A percentile compares a stretch with the other conserved stretches of the same genome.
Conservation (phyloP, 30 jellyfish, hydroid and myxozoan genomes). For the Mastigias papua region DNA sequence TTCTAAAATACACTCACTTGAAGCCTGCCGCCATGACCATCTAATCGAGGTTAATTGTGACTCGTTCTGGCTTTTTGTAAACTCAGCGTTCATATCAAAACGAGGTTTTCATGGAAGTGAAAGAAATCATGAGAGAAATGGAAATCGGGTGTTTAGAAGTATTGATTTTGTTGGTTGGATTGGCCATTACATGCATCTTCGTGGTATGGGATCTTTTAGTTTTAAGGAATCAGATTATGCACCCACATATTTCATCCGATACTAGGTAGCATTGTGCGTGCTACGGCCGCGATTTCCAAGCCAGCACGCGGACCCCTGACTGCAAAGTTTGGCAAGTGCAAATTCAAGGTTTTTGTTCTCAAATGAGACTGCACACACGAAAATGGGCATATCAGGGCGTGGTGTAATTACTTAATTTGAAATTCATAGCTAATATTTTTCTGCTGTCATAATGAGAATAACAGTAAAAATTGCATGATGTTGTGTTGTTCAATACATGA, state of each 20-base stretch:
- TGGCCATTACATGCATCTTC: not conserved
- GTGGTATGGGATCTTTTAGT: conserved; percentile 26
- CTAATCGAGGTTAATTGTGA: not conserved
- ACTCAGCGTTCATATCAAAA: conserved; percentile 5
- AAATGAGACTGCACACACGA: too few relatives aligned
- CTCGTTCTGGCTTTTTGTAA: not conserved
- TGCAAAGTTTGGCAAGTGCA: too few relatives aligned
- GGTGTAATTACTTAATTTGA: too few relatives aligned
- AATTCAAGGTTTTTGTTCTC: too few relatives aligned
- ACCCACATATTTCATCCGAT: not conserved
- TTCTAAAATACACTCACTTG: conserved; percentile 54
- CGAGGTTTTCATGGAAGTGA: conserved; percentile 19
- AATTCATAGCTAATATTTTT: too few relatives aligned
- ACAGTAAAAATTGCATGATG: too few relatives aligned
- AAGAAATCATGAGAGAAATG: conserved; percentile 44
- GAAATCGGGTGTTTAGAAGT: not conserved
- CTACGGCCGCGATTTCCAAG: too few relatives aligned
- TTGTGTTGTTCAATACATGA: too few relatives aligned
- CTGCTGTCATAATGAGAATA: too few relatives aligned
- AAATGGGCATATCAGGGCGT: too few relatives aligned
- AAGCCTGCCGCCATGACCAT: conserved; percentile 85
- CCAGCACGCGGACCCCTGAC: too few relatives aligned
- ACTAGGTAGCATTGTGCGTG: not conserved
- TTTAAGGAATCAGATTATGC: not conserved
- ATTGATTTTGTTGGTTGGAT: not conserved